A percentile compares a stretch with the other conserved stretches of the same genome.
These are phyloP conservation scores for Eumerus sabulonum DNA, from an alignment of 2,888 invertebrate genomes.

Conservation along the genomic window DNA sequence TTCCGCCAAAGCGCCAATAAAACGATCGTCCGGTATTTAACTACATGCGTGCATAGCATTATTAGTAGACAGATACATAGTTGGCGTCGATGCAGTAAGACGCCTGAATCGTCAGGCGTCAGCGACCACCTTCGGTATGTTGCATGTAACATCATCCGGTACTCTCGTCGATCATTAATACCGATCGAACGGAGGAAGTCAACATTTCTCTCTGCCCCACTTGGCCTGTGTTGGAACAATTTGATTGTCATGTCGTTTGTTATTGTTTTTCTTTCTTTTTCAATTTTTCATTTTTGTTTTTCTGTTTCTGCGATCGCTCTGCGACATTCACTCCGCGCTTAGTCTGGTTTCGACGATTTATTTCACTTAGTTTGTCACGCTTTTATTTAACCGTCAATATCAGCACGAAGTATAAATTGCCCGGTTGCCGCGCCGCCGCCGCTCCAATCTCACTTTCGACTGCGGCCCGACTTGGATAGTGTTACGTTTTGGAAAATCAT, in stretches of 20 bases:
- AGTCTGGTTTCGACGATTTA: constrained; percentile 33
- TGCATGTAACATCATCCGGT: constrained; percentile 21
- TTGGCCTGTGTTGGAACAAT: constrained; percentile 6
- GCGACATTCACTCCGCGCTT: constrained; percentile 55
- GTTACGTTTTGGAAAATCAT: constrained; percentile 51
- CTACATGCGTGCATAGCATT: no score
- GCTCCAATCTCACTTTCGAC: constrained; percentile 35
- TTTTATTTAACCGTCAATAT: constrained; percentile 51
- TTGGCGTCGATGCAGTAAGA: constrained; percentile 22
- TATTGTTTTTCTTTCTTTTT: constrained; percentile 35
- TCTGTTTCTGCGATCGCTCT: constrained; percentile 24
- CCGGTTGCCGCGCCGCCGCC: neutral
- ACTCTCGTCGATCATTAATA: constrained; percentile 39
- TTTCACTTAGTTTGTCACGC: constrained; percentile 59
- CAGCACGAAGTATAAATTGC: constrained; percentile 48
- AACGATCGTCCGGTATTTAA: neutral
- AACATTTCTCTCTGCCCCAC: constrained; percentile 1
- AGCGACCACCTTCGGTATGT: no score
- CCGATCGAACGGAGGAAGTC: constrained; percentile 48
- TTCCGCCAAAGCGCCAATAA: constrained; percentile 49
- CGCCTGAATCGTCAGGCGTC: constrained; percentile 15
- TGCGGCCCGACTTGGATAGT: constrained; percentile 39
- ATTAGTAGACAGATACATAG: no score
- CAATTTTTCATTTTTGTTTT: neutral
- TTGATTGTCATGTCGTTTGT: constrained; percentile 26